These are phyloP conservation scores for Ptiloglossa arizonensis DNA, from an alignment of 1,140 invertebrate genomes.

Conservation along the genomic window DNA sequence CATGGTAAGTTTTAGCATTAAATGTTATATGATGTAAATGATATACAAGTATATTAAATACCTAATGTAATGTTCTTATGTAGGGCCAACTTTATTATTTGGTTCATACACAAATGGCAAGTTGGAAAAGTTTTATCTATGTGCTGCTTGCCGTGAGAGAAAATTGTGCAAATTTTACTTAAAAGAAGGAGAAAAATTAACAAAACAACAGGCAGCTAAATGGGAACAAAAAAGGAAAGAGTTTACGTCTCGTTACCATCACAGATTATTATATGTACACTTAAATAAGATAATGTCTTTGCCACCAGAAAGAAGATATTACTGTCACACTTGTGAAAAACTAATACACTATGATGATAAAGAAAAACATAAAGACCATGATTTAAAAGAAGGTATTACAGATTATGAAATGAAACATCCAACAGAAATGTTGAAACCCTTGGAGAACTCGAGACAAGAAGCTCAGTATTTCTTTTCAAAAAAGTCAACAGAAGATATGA, in stretches of 20 bases:
- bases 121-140: conserved; percentile 87
- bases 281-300: conserved; percentile 75
- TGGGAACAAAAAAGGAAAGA: conserved; percentile 82
- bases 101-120: conserved; percentile 77
- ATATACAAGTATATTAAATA: conserved; percentile 4
- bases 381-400: conserved; percentile 77
- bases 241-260: conserved; percentile 79
- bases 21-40: conserved; percentile 7
- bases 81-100: conserved; percentile 88
- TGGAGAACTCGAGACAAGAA: conserved; percentile 86
- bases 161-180: conserved; percentile 88
- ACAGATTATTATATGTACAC: conserved; percentile 82
- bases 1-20: conserved; percentile 77
- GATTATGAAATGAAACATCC: conserved; percentile 83
- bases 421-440: conserved; percentile 83
- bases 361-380: conserved; percentile 81
- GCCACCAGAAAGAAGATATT: conserved; percentile 76
- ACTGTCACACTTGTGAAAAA: conserved; percentile 85
- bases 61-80: conserved; percentile 34
- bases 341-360: conserved; percentile 81
- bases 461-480: conserved; percentile 89
- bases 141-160: conserved; percentile 89
- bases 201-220: conserved; percentile 79
- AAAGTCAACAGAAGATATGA: conserved; percentile 82
- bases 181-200: conserved; percentile 82